These are phyloP conservation scores for Branchinecta lindahli DNA, from an alignment of 1,140 invertebrate genomes.

Conservation along the genomic window DNA sequence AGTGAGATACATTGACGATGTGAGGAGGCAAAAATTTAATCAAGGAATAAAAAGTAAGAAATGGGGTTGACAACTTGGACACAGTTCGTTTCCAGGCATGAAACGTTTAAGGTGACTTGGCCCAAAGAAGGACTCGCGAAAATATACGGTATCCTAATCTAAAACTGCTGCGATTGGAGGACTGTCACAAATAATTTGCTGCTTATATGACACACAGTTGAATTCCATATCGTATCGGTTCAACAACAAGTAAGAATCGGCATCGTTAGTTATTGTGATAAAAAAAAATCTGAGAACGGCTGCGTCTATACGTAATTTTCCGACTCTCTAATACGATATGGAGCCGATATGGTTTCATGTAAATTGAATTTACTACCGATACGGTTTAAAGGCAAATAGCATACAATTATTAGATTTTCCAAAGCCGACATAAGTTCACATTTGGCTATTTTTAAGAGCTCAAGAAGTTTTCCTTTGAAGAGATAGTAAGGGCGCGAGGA, in stretches of 20 bases:
- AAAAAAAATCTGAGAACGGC: not conserved
- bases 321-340: not conserved
- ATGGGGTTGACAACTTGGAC: too few species aligned
- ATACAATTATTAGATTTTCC: conserved; percentile 1
- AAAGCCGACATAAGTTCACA: conserved; percentile 1
- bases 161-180: not conserved
- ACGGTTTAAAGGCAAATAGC: not conserved
- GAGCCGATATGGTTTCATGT: not conserved
- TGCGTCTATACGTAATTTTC: not conserved
- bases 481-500: too few species aligned
- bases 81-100: not conserved
- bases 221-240: conserved; percentile 1
- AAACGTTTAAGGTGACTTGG: not conserved
- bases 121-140: too few species aligned
- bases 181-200: conserved; percentile 5
- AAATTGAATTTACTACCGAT: conserved; percentile 6
- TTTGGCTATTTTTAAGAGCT: not conserved
- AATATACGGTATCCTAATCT: too few species aligned
- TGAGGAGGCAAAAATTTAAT: too few species aligned
- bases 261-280: not conserved
- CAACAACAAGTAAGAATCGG: not conserved
- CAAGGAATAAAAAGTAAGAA: too few species aligned
- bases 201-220: conserved; percentile 1
- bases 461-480: not conserved
- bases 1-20: too few species aligned